Evolutionary conservation across 2,888 invertebrate genomes (phyloP).

Genomic region (Allolobophora icterica): DNA sequence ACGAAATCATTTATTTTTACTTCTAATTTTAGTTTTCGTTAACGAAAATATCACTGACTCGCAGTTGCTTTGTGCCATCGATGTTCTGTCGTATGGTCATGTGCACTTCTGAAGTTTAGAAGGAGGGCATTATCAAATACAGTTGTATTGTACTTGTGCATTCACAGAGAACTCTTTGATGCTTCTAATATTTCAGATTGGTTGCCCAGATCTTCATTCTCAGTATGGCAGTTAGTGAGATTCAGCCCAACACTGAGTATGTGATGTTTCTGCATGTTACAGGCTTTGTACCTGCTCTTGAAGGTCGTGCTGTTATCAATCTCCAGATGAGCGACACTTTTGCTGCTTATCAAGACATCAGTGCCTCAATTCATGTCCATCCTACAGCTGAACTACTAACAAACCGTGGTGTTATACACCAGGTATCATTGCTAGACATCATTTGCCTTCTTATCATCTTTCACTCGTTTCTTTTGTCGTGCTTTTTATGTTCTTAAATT

Average conservation of each 20-base stretch:
- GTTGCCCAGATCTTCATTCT: neutral
- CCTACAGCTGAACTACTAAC: constrained; percentile 63
- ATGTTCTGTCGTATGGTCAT: too few species aligned
- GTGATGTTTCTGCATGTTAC: constrained; percentile 12
- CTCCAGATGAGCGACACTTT: constrained; percentile 64
- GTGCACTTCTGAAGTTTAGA: too few species aligned
- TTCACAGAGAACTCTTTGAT: neutral
- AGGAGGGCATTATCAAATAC: too few species aligned
- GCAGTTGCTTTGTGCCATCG: too few species aligned
- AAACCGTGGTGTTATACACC: constrained; percentile 65
- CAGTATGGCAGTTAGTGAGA: neutral
- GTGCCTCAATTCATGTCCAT: constrained; percentile 54
- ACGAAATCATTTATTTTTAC: too few species aligned
- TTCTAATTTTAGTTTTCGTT: too few species aligned
- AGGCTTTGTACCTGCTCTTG: constrained; percentile 58
- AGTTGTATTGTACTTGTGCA: too few species aligned
- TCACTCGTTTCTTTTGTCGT: neutral
- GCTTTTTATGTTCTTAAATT: neutral
- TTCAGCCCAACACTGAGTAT: neutral
- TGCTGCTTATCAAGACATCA: constrained; percentile 64
- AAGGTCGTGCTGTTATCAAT: constrained; percentile 64
- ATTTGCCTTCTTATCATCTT: neutral
- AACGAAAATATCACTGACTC: too few species aligned
- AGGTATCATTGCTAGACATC: constrained; percentile 52
- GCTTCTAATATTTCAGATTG: neutral